Evolutionary conservation across 1,140 invertebrate genomes (phyloP), one percentile per base, ranked within the genome.

Genomic region (Octopus bimaculoides): DNA sequence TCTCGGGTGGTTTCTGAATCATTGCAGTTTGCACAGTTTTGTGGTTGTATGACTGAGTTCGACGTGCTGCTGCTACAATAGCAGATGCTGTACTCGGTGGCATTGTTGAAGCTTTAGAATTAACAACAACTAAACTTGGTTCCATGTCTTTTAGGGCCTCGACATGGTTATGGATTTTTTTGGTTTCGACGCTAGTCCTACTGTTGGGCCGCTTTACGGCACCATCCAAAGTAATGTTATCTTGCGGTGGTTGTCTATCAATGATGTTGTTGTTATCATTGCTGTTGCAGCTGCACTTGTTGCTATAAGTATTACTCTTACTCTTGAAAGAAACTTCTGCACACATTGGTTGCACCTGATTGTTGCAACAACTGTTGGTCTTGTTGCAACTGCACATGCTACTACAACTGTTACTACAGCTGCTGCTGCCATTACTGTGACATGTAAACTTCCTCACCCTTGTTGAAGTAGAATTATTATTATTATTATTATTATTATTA

Each of bases 1-100:
- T 75, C 52, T 85, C 82, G 17, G 26, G 66, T 5, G 66, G 66
- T 6, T 14, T 14, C 26, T 14, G 66, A 14, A 71, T 20, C 26
- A 17, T 6, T 20, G 17, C 17, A 71, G 7, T 71, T 71, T 14
- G 26, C 66, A 71, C 17, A 10, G 17, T 20, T 17, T 14, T 6
- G 14, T 71, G 66, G 26, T 20, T n/a, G 14, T 17, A 71, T 71
- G 66, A 71, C 66, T 17, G 66, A n/a, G 66, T n/a, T 5, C 66
- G 26, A 5, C 66, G 66, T 14, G 14, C 26, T 3, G 66, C 8
- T 0, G 66, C 17, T 17, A 20, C 17, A 14, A 71, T 14, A 17
- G 17, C 26, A 17, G 17, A n/a, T 17, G 26, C 26, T 6, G 66
- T 71, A 71, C 14, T 14, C 0, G 14, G 17, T 0, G 14, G 17